These are phyloP conservation scores for Pachydiplax longipennis DNA, from an alignment of 2,888 invertebrate genomes.

Conservation along the genomic window DNA sequence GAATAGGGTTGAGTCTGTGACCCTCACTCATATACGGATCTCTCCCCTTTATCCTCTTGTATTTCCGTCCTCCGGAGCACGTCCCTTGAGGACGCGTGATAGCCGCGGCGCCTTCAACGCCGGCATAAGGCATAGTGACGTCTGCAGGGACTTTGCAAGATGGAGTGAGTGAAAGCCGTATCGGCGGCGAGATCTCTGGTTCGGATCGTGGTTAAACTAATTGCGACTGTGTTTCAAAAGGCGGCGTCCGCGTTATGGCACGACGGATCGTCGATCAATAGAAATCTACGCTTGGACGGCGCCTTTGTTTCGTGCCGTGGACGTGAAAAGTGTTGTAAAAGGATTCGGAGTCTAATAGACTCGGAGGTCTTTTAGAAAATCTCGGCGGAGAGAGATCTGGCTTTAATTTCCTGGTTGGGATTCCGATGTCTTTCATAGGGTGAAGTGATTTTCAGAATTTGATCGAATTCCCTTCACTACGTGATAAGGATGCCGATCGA, in stretches of 20 bases:
- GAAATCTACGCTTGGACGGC: background rate
- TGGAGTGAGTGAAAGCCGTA: background rate
- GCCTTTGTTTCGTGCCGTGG: background rate
- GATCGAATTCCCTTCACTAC: no score
- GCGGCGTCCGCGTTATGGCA: background rate
- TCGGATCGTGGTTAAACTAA: slow-evolving; percentile 2
- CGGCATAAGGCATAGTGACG: background rate
- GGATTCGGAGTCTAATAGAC: background rate
- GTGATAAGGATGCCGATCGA: no score
- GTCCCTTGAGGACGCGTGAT: background rate
- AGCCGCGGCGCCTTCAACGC: background rate
- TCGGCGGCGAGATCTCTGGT: background rate
- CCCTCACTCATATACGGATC: background rate
- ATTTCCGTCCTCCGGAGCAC: background rate
- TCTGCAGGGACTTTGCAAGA: background rate
- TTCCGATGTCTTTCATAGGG: no score
- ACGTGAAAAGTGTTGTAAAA: background rate
- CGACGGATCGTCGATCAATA: background rate
- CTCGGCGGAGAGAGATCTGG: no score
- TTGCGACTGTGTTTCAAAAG: background rate
- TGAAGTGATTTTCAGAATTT: no score
- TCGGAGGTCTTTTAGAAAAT: no score
- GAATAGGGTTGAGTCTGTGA: background rate
- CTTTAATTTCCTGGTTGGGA: no score
- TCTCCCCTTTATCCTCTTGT: background rate